Conservation (phyloP, 2,888 invertebrate species). For the Abrostola triplasia region DNA sequence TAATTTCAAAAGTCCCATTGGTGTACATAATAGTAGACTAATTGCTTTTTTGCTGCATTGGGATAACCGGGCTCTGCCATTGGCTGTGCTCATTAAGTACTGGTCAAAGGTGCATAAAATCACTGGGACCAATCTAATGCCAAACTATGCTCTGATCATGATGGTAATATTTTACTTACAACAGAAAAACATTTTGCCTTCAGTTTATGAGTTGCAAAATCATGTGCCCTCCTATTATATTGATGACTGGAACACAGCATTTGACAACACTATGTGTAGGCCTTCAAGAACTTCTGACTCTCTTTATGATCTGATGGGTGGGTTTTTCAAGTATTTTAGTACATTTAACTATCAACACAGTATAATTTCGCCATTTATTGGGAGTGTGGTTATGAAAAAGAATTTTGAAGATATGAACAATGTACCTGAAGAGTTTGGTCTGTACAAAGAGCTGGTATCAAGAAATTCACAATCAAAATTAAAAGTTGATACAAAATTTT, state of each 20-base stretch:
- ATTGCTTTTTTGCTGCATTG: constrained; percentile 87
- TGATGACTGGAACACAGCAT: constrained; percentile 89
- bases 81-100: constrained; percentile 91
- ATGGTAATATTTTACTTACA: constrained; percentile 92
- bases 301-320: constrained; percentile 86
- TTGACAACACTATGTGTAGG: constrained; percentile 67
- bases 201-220: constrained; percentile 83
- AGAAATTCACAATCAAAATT: constrained; percentile 61
- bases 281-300: constrained; percentile 62
- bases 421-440: constrained; percentile 67
- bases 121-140: constrained; percentile 87
- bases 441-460: constrained; percentile 73
- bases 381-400: constrained; percentile 76
- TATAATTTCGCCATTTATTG: constrained; percentile 89
- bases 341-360: constrained; percentile 86
- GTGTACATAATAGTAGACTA: constrained; percentile 91
- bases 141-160: constrained; percentile 91
- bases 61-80: constrained; percentile 86
- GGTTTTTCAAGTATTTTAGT: constrained; percentile 90
- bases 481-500: constrained; percentile 74
- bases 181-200: constrained; percentile 87
- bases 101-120: constrained; percentile 91
- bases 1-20: constrained; percentile 90
- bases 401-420: constrained; percentile 65
- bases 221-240: constrained; percentile 62